phyloP scores from a whole-genome alignment of 2,113 vertebrate genomes.

The Serilophus lunatus region DNA sequence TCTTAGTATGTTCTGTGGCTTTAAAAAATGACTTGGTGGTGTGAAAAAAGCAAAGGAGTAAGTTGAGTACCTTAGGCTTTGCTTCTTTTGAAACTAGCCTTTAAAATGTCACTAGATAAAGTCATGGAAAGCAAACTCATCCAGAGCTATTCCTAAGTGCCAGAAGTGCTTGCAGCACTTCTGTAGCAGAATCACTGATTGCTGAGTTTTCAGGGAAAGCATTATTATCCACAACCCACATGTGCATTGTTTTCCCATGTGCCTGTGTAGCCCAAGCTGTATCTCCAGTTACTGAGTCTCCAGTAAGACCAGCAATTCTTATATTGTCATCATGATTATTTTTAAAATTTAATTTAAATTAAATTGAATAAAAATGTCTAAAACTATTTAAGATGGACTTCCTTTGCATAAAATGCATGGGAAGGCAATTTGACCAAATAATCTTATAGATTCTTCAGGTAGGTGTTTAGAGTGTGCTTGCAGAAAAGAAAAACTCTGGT shows the following conservation, averaged over 20 bases:
- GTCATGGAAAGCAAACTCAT: not conserved
- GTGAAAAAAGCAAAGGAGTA: not conserved
- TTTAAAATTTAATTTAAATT: not conserved
- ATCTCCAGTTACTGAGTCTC: not conserved
- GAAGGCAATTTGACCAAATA: not conserved
- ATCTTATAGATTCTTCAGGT: not conserved
- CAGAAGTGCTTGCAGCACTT: not conserved
- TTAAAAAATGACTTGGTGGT: not conserved
- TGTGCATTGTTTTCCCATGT: not conserved
- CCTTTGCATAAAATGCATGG: not conserved
- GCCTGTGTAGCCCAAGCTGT: not conserved
- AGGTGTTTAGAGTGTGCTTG: not conserved
- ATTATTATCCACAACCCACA: not conserved
- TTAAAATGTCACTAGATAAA: not conserved
- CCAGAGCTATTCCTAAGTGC: not conserved
- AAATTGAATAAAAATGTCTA: not conserved
- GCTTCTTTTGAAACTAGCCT: not conserved
- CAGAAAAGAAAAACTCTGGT: not conserved
- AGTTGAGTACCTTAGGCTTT: not conserved
- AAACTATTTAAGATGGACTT: not conserved
- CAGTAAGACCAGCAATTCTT: not conserved
- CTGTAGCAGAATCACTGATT: not conserved
- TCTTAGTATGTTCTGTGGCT: not conserved
- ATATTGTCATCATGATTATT: not conserved
- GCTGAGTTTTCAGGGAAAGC: not conserved